These are phyloP conservation scores for Cosmorhoe ocellata DNA, from an alignment of 2,888 invertebrate genomes.

Conservation along the genomic window DNA sequence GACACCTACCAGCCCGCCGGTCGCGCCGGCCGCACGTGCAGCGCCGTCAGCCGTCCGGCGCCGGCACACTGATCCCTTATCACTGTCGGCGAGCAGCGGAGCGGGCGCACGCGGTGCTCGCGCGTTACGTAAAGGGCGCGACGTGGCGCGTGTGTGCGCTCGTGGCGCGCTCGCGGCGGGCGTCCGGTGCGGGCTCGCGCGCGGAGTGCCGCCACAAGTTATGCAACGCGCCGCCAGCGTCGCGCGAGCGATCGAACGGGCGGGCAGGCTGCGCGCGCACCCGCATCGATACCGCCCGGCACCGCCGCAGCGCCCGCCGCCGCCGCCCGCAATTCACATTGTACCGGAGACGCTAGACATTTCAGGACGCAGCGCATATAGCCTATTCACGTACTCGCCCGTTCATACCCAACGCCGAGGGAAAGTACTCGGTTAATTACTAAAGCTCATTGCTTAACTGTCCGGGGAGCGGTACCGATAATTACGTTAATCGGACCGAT, in stretches of 20 bases:
- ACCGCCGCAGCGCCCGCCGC: constrained; percentile 41
- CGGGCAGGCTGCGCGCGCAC: constrained; percentile 71
- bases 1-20: constrained; percentile 72
- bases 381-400: constrained; percentile 26
- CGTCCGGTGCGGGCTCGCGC: constrained; percentile 78
- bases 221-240: constrained; percentile 78
- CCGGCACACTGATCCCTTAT: constrained; percentile 59
- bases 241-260: constrained; percentile 70
- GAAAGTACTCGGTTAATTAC: constrained; percentile 39
- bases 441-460: constrained; percentile 26
- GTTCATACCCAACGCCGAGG: constrained; percentile 26
- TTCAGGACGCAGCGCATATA: constrained; percentile 41
- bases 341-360: constrained; percentile 45
- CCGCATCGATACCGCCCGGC: constrained; percentile 60
- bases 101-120: constrained; percentile 62
- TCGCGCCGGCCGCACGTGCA: constrained; percentile 50
- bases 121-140: constrained; percentile 80
- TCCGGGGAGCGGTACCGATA: constrained; percentile 7
- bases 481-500: constrained; percentile 6
- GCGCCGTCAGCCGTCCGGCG: constrained; percentile 46
- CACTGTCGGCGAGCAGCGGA: constrained; percentile 54
- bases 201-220: constrained; percentile 78
- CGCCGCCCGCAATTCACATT: constrained; percentile 61
- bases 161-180: constrained; percentile 74
- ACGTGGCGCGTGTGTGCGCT: constrained; percentile 68